phyloP scores from a whole-genome alignment of 2,888 invertebrate genomes.

The Timema cristinae region DNA sequence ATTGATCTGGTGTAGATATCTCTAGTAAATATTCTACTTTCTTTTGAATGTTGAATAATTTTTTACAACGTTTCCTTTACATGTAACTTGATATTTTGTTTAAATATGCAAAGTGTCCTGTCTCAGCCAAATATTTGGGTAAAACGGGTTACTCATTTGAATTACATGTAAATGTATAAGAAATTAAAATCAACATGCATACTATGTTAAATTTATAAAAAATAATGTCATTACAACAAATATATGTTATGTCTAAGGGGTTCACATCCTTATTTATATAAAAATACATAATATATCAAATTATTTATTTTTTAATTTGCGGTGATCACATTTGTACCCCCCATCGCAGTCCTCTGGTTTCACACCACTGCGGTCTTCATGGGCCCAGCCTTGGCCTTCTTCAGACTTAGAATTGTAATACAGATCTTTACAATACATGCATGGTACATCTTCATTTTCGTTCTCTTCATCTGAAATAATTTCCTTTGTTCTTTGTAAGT shows the following conservation, averaged over 20 bases:
- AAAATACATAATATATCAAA: no score
- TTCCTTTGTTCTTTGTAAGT: no score
- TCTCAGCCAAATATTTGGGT: neutral
- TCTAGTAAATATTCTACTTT: neutral
- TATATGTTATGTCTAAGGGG: no score
- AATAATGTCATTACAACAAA: no score
- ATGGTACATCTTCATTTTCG: neutral
- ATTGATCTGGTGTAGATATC: neutral
- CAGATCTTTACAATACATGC: constrained; percentile 27
- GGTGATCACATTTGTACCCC: no score
- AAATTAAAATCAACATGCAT: no score
- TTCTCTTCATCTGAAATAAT: neutral
- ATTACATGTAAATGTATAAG: no score
- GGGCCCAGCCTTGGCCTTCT: constrained; percentile 29
- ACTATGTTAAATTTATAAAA: no score
- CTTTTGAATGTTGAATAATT: neutral
- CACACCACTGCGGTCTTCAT: constrained; percentile 29
- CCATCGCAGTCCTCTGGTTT: neutral
- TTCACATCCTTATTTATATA: no score
- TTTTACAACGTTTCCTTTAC: neutral
- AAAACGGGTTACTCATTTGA: neutral
- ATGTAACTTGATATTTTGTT: neutral
- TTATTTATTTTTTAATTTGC: no score
- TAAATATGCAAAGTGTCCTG: neutral
- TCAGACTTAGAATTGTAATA: constrained; percentile 28